Conservation (phyloP, 2,888 invertebrate genomes). For the Cephonodes hylas region DNA sequence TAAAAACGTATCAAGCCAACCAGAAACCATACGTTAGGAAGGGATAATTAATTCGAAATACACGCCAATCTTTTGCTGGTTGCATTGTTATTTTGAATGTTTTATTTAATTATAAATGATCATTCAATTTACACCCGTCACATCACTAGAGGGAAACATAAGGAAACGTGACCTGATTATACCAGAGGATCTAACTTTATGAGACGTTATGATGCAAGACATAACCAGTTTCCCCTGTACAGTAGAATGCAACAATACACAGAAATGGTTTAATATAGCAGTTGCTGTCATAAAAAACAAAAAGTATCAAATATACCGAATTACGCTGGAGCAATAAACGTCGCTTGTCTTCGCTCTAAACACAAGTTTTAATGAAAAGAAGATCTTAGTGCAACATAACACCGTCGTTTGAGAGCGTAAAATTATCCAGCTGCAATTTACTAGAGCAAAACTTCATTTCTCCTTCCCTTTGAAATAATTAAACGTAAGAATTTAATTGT, state of each 20-base stretch:
- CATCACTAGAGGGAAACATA: too few relatives aligned
- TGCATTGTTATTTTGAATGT: too few relatives aligned
- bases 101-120: too few relatives aligned
- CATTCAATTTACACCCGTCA: too few relatives aligned
- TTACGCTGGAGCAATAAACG: neutral
- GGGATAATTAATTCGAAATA: neutral
- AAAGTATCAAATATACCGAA: neutral
- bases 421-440: conserved; percentile 11
- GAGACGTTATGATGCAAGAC: too few relatives aligned
- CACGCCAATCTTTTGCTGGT: too few relatives aligned
- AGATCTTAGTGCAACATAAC: neutral
- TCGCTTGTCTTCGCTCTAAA: neutral
- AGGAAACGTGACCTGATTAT: too few relatives aligned
- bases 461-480: conserved; percentile 14
- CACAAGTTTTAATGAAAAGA: conserved; percentile 2
- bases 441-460: conserved; percentile 6
- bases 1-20: neutral
- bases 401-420: neutral
- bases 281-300: neutral
- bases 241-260: too few relatives aligned
- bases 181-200: too few relatives aligned
- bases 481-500: conserved; percentile 53
- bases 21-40: neutral
- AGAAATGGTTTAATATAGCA: too few relatives aligned
- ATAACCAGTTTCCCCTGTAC: too few relatives aligned